Evolutionary conservation across 2,888 invertebrate species (phyloP).

Genomic region (Drosophila sordidapex): DNA sequence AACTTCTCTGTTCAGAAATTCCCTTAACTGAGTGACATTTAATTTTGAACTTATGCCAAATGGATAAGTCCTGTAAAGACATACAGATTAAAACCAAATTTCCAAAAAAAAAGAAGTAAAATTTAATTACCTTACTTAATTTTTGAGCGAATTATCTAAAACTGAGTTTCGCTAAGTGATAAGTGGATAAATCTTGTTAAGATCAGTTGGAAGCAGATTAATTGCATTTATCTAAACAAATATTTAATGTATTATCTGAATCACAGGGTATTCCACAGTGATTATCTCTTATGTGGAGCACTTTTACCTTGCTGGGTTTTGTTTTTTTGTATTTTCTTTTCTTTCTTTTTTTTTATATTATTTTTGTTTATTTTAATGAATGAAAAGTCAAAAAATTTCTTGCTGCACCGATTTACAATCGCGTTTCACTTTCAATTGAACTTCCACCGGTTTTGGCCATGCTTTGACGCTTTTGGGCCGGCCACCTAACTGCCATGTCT

Average conservation of each 20-base stretch:
- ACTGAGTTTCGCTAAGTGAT: neutral
- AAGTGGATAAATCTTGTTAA: neutral
- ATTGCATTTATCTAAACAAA: neutral
- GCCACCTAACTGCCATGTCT: neutral
- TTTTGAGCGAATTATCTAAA: neutral
- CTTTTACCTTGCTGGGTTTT: neutral
- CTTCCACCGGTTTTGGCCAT: slow-evolving; percentile 44
- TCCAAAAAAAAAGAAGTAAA: no score
- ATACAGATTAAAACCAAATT: neutral
- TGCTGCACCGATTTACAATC: slow-evolving; percentile 41
- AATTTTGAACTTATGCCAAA: neutral
- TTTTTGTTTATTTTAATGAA: slow-evolving; percentile 52
- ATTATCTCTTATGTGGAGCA: neutral
- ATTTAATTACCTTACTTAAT: neutral
- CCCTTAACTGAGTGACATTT: neutral
- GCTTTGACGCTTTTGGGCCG: slow-evolving; percentile 21
- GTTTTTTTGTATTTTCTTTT: neutral
- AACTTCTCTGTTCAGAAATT: no score
- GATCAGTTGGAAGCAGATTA: neutral
- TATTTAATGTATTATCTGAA: neutral
- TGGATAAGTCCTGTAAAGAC: neutral
- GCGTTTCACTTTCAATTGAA: slow-evolving; percentile 23
- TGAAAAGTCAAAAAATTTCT: slow-evolving; percentile 46
- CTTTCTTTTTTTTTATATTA: neutral
- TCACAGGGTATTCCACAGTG: neutral